Evolutionary conservation across 1,140 invertebrate species (phyloP).

Genomic region (Zaprionus taronus): DNA sequence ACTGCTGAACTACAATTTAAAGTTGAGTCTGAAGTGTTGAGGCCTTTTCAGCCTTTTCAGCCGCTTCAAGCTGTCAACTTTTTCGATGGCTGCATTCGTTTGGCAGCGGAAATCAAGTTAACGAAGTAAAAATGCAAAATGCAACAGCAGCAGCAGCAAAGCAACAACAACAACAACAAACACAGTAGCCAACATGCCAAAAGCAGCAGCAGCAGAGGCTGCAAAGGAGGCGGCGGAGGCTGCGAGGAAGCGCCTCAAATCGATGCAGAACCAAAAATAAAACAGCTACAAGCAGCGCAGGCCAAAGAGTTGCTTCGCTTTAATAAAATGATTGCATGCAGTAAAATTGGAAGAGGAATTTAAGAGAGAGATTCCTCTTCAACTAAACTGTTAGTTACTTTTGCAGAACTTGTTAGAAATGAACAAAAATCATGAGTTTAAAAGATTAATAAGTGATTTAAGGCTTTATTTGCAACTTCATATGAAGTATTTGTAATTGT

Average conservation of each 20-base stretch:
- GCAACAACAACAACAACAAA: constrained; percentile 35
- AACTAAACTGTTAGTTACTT: neutral
- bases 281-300: constrained; percentile 13
- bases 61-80: constrained; percentile 68
- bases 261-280: constrained; percentile 32
- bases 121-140: constrained; percentile 81
- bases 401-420: neutral
- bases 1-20: constrained; percentile 50
- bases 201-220: neutral
- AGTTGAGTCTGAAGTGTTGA: constrained; percentile 17
- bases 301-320: constrained; percentile 26
- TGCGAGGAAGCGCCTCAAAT: constrained; percentile 30
- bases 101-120: constrained; percentile 79
- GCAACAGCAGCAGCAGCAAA: constrained; percentile 57
- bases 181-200: constrained; percentile 20
- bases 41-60: constrained; percentile 41
- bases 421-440: neutral
- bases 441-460: neutral
- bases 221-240: neutral
- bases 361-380: neutral
- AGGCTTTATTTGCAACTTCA: neutral
- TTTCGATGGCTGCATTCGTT: constrained; percentile 68
- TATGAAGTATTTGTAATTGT: neutral
- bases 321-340: constrained; percentile 24
- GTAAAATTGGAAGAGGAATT: constrained; percentile 12